Conservation (phyloP, 2,888 invertebrate species). For the Gastrophysa polygoni region DNA sequence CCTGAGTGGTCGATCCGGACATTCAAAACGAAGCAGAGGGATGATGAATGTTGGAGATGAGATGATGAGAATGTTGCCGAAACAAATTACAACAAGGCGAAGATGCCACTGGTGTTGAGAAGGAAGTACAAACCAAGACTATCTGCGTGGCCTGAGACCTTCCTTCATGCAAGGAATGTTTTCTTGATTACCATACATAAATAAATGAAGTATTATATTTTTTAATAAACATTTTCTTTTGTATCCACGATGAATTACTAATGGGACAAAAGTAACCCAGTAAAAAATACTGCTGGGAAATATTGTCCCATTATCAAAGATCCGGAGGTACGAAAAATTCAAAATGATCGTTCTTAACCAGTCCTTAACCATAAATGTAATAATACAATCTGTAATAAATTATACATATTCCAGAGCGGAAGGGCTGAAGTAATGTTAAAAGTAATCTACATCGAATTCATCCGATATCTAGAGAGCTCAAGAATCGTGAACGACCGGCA, state of each 20-base stretch:
- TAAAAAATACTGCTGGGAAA: background rate
- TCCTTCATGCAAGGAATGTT: constrained; percentile 7
- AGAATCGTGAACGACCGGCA: no score
- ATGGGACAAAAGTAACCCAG: constrained; percentile 1
- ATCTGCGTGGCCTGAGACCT: constrained; percentile 10
- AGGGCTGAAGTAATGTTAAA: no score
- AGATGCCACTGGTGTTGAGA: constrained; percentile 7
- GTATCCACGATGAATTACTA: constrained; percentile 6
- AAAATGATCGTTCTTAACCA: no score
- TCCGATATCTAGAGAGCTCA: no score
- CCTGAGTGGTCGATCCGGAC: constrained; percentile 1
- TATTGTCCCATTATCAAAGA: no score
- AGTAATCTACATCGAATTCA: no score
- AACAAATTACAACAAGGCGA: constrained; percentile 5
- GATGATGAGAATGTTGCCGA: no score
- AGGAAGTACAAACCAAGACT: constrained; percentile 7
- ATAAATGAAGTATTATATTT: constrained; percentile 1
- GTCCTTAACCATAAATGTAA: no score
- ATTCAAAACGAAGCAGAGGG: background rate
- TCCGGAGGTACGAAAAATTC: no score
- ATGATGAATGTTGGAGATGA: constrained; percentile 6
- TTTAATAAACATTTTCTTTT: background rate
- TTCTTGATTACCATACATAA: constrained; percentile 9
- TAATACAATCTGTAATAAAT: no score
- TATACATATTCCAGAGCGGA: no score